Conservation (phyloP, 2,888 invertebrate genomes). For the Drosophila colorata region DNA sequence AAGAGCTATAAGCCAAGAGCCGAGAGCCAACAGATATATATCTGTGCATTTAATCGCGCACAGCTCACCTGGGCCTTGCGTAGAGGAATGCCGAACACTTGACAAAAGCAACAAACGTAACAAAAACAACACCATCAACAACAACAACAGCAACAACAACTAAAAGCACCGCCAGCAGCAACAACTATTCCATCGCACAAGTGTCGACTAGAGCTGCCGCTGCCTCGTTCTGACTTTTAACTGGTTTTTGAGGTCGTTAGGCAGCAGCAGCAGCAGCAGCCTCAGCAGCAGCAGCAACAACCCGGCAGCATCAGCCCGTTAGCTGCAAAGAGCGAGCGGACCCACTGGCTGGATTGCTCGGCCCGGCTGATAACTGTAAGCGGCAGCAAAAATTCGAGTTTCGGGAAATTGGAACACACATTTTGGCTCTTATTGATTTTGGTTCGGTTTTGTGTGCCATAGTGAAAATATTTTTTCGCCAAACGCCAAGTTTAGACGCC, state of each 20-base stretch:
- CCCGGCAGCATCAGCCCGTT: slow-evolving; percentile 45
- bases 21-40: slow-evolving; percentile 19
- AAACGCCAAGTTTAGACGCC: slow-evolving; percentile 33
- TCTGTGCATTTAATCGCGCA: slow-evolving; percentile 44
- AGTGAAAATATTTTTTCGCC: slow-evolving; percentile 55
- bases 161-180: slow-evolving; percentile 32
- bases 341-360: slow-evolving; percentile 7
- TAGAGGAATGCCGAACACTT: slow-evolving; percentile 63
- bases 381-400: slow-evolving; percentile 45
- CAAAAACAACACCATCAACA: slow-evolving; percentile 9
- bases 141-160: slow-evolving; percentile 14
- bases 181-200: slow-evolving; percentile 48
- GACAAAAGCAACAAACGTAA: slow-evolving; percentile 41
- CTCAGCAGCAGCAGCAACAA: neutral
- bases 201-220: slow-evolving; percentile 43
- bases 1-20: slow-evolving; percentile 25
- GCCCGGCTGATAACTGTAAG: slow-evolving; percentile 52
- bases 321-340: slow-evolving; percentile 37
- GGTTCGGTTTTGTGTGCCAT: slow-evolving; percentile 27
- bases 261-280: slow-evolving; percentile 36
- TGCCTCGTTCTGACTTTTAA: slow-evolving; percentile 49
- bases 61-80: slow-evolving; percentile 45
- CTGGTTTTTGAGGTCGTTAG: slow-evolving; percentile 72
- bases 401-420: slow-evolving; percentile 60
- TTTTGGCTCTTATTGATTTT: slow-evolving; percentile 58